Percentiles rank a stretch among this genome's conserved stretches.
Conservation (phyloP, 2,888 invertebrate genomes). For the Cylindroiulus punctatus region DNA sequence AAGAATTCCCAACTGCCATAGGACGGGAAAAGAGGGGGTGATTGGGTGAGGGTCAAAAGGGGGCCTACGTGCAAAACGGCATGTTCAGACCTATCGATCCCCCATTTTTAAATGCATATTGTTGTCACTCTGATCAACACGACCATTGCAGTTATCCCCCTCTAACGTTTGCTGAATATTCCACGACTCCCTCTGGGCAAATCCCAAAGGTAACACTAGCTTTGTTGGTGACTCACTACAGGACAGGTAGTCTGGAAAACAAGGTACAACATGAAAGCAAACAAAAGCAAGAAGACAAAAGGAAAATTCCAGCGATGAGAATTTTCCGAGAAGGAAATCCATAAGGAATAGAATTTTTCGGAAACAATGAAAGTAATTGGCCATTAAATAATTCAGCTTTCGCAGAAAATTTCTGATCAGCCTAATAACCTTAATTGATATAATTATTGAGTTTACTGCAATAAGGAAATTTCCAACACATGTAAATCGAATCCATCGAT, state of each 20-base stretch:
- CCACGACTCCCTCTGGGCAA: neutral
- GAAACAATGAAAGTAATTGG: neutral
- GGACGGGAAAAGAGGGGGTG: neutral
- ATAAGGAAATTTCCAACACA: no score
- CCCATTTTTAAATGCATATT: neutral
- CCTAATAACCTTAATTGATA: neutral
- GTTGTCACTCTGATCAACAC: neutral
- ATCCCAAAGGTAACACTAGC: neutral
- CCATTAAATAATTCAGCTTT: neutral
- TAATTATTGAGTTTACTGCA: neutral
- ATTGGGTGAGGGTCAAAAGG: neutral
- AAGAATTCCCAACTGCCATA: neutral
- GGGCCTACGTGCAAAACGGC: neutral
- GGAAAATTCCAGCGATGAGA: neutral
- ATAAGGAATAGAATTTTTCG: neutral
- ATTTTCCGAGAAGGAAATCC: neutral
- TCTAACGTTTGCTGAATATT: neutral
- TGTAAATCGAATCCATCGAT: neutral
- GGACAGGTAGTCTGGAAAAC: slow-evolving; percentile 1
- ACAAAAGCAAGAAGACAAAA: neutral
- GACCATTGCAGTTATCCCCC: neutral
- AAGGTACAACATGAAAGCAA: neutral
- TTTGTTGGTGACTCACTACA: neutral
- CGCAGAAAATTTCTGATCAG: no score
- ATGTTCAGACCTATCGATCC: neutral